Conservation (phyloP, 2,888 invertebrate species). For the Pasiphila rectangulata region DNA sequence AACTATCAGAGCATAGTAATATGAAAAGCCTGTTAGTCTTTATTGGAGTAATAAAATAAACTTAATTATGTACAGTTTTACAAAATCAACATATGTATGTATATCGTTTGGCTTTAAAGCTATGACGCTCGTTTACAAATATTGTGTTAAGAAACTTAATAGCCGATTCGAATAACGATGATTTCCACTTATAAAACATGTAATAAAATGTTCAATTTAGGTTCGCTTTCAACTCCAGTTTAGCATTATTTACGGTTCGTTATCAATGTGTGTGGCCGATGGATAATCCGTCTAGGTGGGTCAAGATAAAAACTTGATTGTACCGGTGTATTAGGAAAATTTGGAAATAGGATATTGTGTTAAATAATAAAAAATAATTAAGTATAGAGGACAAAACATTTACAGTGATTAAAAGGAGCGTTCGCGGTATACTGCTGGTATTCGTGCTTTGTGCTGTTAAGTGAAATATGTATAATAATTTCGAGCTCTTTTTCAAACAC, state of each 20-base stretch:
- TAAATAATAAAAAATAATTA: constrained; percentile 34
- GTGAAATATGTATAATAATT: constrained; percentile 13
- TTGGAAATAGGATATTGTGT: constrained; percentile 36
- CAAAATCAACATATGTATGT: not conserved
- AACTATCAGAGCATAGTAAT: no score
- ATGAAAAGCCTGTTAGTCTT: no score
- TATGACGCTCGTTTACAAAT: not conserved
- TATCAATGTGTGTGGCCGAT: constrained; percentile 33
- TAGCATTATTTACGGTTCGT: constrained; percentile 24
- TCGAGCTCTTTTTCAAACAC: no score
- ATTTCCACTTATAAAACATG: constrained; percentile 14
- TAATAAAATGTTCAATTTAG: constrained; percentile 18
- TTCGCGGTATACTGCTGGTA: no score
- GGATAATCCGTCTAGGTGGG: constrained; percentile 27
- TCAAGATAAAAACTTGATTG: constrained; percentile 27
- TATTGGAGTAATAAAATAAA: no score
- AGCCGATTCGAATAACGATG: constrained; percentile 5
- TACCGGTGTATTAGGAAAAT: constrained; percentile 19
- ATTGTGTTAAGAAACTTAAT: not conserved
- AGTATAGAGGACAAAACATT: not conserved
- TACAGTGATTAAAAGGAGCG: no score
- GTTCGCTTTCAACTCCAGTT: constrained; percentile 23
- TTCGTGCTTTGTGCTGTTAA: no score
- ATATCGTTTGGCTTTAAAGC: not conserved
- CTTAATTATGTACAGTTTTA: not conserved